Percentiles rank a stretch among this genome's conserved stretches.
Evolutionary conservation across 2,888 invertebrate species (phyloP).

Genomic region (Diogma glabrata): DNA sequence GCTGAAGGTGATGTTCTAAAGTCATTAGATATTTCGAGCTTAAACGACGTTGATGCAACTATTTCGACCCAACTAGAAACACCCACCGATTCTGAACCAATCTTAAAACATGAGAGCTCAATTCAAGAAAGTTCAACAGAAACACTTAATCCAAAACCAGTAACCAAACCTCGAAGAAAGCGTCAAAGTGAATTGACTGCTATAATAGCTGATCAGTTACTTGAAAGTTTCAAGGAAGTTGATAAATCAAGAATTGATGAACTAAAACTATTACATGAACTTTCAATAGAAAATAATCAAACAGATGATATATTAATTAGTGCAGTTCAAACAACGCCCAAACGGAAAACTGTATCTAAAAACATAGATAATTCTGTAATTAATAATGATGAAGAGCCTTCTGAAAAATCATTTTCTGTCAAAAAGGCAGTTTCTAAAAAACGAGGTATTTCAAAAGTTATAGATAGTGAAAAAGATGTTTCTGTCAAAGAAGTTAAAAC

Average conservation of each 20-base stretch:
- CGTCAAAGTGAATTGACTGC: conserved; percentile 36
- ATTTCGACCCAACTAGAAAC: no score
- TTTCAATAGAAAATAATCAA: conserved; percentile 35
- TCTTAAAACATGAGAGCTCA: no score
- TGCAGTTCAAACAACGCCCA: conserved; percentile 34
- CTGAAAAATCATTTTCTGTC: background rate
- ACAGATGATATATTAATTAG: conserved; percentile 33
- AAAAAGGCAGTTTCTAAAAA: no score
- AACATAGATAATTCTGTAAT: no score
- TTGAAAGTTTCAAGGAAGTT: conserved; percentile 35
- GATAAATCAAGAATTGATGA: conserved; percentile 35
- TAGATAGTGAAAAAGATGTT: no score
- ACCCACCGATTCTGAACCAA: no score
- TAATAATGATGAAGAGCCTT: background rate
- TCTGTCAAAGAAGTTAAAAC: no score
- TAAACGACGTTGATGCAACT: no score
- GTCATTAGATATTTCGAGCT: no score
- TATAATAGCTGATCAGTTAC: conserved; percentile 35
- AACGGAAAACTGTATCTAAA: conserved; percentile 29
- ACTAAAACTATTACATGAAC: conserved; percentile 33
- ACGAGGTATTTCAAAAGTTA: no score
- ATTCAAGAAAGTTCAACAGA: conserved; percentile 15
- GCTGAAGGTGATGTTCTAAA: no score
- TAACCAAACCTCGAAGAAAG: conserved; percentile 29
- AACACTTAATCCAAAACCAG: conserved; percentile 14